A percentile compares a stretch with the other conserved stretches of the same genome.
Conservation (phyloP, 2,113 vertebrate species). For the Rhabdornis inornatus region DNA sequence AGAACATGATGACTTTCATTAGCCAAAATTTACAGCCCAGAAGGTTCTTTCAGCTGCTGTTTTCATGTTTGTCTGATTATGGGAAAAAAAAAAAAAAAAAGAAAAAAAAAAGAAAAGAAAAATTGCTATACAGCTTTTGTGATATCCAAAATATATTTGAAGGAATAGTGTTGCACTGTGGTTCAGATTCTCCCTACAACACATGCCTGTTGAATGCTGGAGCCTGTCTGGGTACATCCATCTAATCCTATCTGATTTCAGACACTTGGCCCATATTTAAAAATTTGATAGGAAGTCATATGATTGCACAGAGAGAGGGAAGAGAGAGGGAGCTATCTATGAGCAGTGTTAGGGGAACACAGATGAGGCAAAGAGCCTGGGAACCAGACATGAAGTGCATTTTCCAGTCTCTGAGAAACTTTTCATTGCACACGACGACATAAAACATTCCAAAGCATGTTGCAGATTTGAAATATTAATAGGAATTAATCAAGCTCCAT, state of each 20-base stretch:
- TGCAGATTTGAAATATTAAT: slow-evolving; percentile 30
- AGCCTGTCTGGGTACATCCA: neutral
- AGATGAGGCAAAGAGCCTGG: neutral
- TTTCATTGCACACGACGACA: neutral
- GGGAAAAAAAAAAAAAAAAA: neutral
- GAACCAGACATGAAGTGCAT: neutral
- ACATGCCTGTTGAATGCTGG: neutral
- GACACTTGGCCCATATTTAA: neutral
- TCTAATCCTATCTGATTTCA: slow-evolving; percentile 2
- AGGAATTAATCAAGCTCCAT: neutral
- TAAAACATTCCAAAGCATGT: neutral
- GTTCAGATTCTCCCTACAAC: neutral
- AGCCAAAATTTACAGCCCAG: neutral
- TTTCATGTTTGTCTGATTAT: neutral
- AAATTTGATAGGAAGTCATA: neutral
- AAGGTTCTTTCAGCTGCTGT: neutral
- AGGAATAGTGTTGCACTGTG: neutral
- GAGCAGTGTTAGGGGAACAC: neutral
- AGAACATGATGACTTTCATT: neutral
- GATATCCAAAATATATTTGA: neutral
- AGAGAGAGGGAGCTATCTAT: neutral
- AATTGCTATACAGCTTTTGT: neutral
- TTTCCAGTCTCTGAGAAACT: slow-evolving; percentile 34
- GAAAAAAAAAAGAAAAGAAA: neutral
- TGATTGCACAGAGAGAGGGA: neutral